phyloP scores from a whole-genome alignment of 1,140 invertebrate genomes.

The Melitaea cinxia region DNA sequence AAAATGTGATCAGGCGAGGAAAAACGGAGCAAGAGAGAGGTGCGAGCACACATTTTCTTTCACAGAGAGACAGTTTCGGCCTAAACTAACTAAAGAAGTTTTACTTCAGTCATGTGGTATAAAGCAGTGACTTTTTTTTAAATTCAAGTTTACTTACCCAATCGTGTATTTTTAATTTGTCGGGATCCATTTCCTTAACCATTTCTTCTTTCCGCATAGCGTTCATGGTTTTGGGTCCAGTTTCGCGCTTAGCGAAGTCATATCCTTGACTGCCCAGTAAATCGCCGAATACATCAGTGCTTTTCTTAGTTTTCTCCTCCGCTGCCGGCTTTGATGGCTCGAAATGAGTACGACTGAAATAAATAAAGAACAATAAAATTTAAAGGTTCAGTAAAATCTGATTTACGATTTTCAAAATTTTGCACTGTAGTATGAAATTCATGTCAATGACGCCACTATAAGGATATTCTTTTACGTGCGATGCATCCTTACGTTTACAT shows the following conservation, averaged over 20 bases:
- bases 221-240: slow-evolving; percentile 93
- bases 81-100: too few relatives aligned
- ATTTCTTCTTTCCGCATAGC: slow-evolving; percentile 95
- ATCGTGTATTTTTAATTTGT: slow-evolving; percentile 91
- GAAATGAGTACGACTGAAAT: slow-evolving; percentile 85
- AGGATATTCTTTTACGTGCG: too few relatives aligned
- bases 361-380: slow-evolving; percentile 7
- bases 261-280: slow-evolving; percentile 94
- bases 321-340: slow-evolving; percentile 76
- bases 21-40: too few relatives aligned
- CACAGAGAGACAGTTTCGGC: too few relatives aligned
- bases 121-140: not conserved
- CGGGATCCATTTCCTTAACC: slow-evolving; percentile 94
- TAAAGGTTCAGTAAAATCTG: not conserved
- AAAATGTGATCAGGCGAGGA: too few relatives aligned
- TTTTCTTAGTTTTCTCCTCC: slow-evolving; percentile 75
- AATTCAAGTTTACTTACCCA: slow-evolving; percentile 81
- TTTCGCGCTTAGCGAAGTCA: slow-evolving; percentile 89
- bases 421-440: too few relatives aligned
- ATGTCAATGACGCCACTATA: too few relatives aligned
- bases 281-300: slow-evolving; percentile 92
- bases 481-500: too few relatives aligned
- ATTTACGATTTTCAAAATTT: too few relatives aligned
- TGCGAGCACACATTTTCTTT: too few relatives aligned
- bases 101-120: too few relatives aligned